Evolutionary conservation across 2,888 invertebrate genomes (phyloP).

Genomic region (Linnaemya tessellans): DNA sequence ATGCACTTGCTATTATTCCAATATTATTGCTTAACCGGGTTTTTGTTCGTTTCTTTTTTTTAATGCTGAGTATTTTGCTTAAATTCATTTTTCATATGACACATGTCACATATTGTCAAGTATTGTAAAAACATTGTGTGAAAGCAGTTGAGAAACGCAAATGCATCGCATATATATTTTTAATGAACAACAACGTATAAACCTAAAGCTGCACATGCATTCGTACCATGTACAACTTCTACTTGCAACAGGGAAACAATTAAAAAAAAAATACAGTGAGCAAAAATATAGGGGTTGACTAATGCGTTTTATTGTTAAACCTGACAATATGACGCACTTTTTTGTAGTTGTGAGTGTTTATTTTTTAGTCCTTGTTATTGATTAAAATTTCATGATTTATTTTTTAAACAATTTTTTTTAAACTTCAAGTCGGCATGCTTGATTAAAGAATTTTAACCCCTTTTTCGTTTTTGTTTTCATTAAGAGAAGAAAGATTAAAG

Average conservation of each 20-base stretch:
- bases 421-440: slow-evolving; percentile 28
- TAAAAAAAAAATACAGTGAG: not conserved
- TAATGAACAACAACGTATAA: slow-evolving; percentile 32
- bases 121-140: slow-evolving; percentile 56
- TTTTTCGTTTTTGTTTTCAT: slow-evolving; percentile 14
- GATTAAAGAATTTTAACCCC: slow-evolving; percentile 29
- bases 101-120: slow-evolving; percentile 70
- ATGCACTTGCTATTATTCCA: slow-evolving; percentile 54
- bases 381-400: slow-evolving; percentile 61
- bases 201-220: not conserved
- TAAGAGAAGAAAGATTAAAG: slow-evolving; percentile 32
- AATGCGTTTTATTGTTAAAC: slow-evolving; percentile 67
- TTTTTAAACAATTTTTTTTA: not conserved
- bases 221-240: not conserved
- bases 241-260: slow-evolving; percentile 12
- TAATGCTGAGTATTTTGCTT: slow-evolving; percentile 22
- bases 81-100: slow-evolving; percentile 64
- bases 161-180: slow-evolving; percentile 52
- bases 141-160: slow-evolving; percentile 39
- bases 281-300: slow-evolving; percentile 56
- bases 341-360: slow-evolving; percentile 33
- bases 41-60: slow-evolving; percentile 1
- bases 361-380: slow-evolving; percentile 50
- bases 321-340: slow-evolving; percentile 69
- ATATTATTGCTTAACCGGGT: slow-evolving; percentile 4